These are phyloP conservation scores for Plebejus anna DNA, from an alignment of 2,888 invertebrate species.

Conservation along the genomic window DNA sequence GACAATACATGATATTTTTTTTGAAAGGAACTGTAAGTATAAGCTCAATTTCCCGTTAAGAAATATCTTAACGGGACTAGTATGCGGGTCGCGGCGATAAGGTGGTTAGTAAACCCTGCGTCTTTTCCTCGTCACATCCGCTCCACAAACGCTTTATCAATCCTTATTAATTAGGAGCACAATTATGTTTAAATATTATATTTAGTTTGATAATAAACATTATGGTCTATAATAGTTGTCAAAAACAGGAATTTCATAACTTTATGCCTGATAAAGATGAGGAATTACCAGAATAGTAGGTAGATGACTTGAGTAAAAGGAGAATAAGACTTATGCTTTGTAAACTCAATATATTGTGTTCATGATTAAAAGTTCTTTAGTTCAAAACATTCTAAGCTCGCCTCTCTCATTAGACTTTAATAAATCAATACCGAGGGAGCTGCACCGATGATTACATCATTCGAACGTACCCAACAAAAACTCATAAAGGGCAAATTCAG, in stretches of 20 bases:
- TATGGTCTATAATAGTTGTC: neutral
- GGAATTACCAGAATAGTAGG: neutral
- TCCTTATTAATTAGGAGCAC: conserved; percentile 6
- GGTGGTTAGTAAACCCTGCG: neutral
- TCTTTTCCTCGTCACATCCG: conserved; percentile 2
- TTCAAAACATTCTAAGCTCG: neutral
- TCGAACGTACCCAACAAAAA: conserved; percentile 35
- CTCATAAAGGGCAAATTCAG: conserved; percentile 47
- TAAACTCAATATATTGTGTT: neutral
- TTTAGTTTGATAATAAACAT: neutral
- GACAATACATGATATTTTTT: no score
- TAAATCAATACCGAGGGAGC: conserved; percentile 10
- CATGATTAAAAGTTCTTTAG: neutral
- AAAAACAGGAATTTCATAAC: neutral
- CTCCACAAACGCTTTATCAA: neutral
- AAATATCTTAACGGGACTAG: conserved; percentile 6
- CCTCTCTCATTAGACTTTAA: neutral
- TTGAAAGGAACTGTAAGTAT: no score
- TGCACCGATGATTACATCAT: neutral
- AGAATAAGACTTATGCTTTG: neutral
- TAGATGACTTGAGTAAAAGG: neutral
- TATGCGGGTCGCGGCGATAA: conserved; percentile 4
- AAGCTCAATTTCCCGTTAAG: neutral
- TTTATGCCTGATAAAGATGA: neutral
- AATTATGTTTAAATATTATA: neutral